These are phyloP conservation scores for Crepidodera aurea DNA, from an alignment of 2,888 invertebrate species.

Conservation along the genomic window DNA sequence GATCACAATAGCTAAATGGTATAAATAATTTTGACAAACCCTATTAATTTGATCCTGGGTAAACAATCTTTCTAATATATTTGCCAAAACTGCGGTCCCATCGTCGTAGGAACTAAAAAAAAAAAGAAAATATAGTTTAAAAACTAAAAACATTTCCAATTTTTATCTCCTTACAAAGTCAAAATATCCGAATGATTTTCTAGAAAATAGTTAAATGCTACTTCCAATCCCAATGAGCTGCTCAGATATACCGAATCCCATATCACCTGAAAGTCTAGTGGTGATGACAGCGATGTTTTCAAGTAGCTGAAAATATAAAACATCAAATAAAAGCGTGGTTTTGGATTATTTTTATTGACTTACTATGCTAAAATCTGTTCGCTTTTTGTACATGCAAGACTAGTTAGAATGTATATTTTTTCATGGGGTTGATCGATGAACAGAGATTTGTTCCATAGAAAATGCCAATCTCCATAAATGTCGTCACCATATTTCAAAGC, in stretches of 20 bases:
- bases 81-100: background rate
- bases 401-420: constrained; percentile 69
- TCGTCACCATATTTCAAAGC: constrained; percentile 70
- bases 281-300: background rate
- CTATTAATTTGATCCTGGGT: background rate
- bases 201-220: background rate
- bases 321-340: too few species aligned
- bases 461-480: constrained; percentile 67
- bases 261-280: background rate
- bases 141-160: background rate
- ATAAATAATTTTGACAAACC: background rate
- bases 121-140: background rate
- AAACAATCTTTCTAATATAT: background rate
- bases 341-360: constrained; percentile 39
- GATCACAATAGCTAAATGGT: too few species aligned
- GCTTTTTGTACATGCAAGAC: constrained; percentile 73
- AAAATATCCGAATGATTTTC: background rate
- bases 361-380: constrained; percentile 66
- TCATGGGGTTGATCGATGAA: constrained; percentile 71
- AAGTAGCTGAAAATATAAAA: constrained; percentile 17
- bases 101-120: background rate
- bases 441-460: constrained; percentile 69
- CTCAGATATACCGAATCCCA: background rate
- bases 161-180: too few species aligned
- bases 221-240: background rate